A percentile compares a stretch with the other conserved stretches of the same genome.
phyloP scores from a whole-genome alignment of 2,113 vertebrate species.

The Varanus salvator region DNA sequence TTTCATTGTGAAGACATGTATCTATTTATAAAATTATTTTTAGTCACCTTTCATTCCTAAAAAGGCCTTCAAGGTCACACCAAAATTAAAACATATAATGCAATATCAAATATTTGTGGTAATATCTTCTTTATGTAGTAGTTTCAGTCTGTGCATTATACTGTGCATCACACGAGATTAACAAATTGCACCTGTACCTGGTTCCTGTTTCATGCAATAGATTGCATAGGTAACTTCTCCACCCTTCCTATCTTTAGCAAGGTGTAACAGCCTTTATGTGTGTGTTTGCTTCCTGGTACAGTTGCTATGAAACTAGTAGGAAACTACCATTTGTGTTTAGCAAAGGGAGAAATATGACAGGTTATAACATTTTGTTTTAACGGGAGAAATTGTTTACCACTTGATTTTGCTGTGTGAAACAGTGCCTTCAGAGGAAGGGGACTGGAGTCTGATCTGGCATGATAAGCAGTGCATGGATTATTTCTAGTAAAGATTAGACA shows the following conservation, averaged over 20 bases:
- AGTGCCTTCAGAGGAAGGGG: conserved; percentile 18
- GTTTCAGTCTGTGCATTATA: rapidly evolving
- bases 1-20: not conserved
- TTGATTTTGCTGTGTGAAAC: not conserved
- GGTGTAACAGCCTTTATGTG: conserved; percentile 46
- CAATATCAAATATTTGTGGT: too few relatives aligned
- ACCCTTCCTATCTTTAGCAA: conserved; percentile 46
- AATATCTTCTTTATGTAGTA: not conserved
- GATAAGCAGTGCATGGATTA: conserved; percentile 19
- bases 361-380: not conserved
- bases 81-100: too few relatives aligned
- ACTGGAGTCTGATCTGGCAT: conserved; percentile 18
- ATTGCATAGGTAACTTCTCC: conserved; percentile 34
- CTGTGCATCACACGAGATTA: not conserved
- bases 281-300: conserved; percentile 45
- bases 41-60: too few relatives aligned
- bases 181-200: rapidly evolving
- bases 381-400: not conserved
- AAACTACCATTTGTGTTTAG: conserved; percentile 72
- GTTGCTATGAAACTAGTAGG: conserved; percentile 75
- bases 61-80: too few relatives aligned
- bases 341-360: conserved; percentile 5
- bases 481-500: conserved; percentile 51
- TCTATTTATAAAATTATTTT: too few relatives aligned
- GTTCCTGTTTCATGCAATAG: not conserved